phyloP scores from a whole-genome alignment of 2,888 invertebrate species.

The Phyto melanocephala region DNA sequence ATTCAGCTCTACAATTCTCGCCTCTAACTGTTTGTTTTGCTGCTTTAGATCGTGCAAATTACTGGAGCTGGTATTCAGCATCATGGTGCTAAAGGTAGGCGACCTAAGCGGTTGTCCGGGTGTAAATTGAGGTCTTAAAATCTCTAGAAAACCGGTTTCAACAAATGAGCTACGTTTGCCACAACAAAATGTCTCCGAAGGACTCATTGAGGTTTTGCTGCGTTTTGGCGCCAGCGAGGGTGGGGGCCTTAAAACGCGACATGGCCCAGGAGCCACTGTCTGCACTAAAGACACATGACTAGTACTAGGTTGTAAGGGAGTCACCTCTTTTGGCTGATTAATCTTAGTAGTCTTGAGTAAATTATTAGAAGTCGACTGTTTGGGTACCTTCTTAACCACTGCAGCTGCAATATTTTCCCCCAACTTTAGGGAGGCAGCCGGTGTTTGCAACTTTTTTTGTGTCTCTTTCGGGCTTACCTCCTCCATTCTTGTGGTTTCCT shows the following conservation, averaged over 20 bases:
- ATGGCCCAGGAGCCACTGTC: constrained; percentile 61
- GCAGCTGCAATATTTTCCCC: background rate
- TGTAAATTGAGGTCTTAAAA: constrained; percentile 91
- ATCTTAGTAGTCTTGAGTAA: constrained; percentile 65
- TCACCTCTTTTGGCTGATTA: constrained; percentile 72
- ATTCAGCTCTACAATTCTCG: constrained; percentile 67
- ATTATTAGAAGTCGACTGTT: constrained; percentile 54
- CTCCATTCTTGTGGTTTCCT: constrained; percentile 42
- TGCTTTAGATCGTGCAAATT: constrained; percentile 69
- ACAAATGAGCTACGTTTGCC: constrained; percentile 87
- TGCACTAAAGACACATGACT: constrained; percentile 75
- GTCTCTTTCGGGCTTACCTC: constrained; percentile 9
- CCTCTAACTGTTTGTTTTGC: constrained; percentile 53
- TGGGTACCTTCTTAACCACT: constrained; percentile 36
- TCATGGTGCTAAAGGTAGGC: constrained; percentile 75
- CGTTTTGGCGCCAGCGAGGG: constrained; percentile 71
- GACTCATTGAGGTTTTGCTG: constrained; percentile 77
- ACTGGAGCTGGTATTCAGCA: constrained; percentile 67
- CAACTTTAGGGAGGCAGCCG: constrained; percentile 17
- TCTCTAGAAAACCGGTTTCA: constrained; percentile 95
- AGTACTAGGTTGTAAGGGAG: constrained; percentile 50
- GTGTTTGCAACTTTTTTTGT: background rate
- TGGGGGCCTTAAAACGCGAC: constrained; percentile 69
- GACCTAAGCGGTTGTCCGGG: constrained; percentile 90
- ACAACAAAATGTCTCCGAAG: constrained; percentile 80